A percentile compares a stretch with the other conserved stretches of the same genome.
Conservation (phyloP, 2,113 vertebrate species). For the Sclerurus mexicanus region DNA sequence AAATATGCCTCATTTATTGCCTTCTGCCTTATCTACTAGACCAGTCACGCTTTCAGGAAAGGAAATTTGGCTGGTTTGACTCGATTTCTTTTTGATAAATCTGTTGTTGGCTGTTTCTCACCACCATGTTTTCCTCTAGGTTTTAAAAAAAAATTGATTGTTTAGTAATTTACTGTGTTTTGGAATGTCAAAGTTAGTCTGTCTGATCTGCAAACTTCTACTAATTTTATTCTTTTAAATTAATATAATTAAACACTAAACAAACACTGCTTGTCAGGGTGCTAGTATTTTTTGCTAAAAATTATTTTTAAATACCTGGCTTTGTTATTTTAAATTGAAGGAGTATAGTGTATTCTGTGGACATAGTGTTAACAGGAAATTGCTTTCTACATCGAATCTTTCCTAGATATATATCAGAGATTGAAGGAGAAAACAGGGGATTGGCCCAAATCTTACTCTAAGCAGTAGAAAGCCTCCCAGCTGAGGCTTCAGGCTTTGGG, state of each 20-base stretch:
- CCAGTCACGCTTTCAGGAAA: not conserved
- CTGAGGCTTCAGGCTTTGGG: slow-evolving; percentile 24
- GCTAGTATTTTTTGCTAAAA: not conserved
- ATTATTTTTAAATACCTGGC: not conserved
- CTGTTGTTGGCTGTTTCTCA: not conserved
- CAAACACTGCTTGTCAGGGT: not conserved
- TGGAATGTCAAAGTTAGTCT: not conserved
- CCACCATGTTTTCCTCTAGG: not conserved
- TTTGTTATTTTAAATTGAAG: not conserved
- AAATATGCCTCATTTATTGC: not conserved
- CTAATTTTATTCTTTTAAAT: not conserved
- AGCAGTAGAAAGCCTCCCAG: not conserved
- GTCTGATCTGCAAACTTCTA: not conserved
- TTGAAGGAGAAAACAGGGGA: not conserved
- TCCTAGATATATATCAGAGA: not conserved
- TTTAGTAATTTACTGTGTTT: not conserved
- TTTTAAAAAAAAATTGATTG: not conserved
- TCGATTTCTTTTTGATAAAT: not conserved
- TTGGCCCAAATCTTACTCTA: not conserved
- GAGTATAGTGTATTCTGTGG: not conserved
- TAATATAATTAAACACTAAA: not conserved
- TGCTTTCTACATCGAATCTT: not conserved
- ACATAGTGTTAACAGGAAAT: not conserved
- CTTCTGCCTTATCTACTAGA: not conserved
- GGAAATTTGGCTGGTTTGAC: not conserved